Conservation (phyloP, 2,113 vertebrate species). For the Pristiophorus japonicus region DNA sequence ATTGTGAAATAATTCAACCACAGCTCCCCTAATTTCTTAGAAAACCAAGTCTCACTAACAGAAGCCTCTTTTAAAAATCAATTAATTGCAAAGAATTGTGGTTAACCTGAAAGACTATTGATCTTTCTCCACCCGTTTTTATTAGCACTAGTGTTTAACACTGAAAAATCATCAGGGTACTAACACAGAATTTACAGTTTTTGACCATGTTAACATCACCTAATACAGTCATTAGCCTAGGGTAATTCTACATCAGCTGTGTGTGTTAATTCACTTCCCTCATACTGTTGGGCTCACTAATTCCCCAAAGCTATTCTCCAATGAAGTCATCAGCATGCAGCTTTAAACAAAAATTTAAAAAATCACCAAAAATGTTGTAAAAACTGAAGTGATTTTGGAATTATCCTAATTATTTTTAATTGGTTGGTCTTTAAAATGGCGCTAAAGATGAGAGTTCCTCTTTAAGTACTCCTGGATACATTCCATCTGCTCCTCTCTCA, state of each 20-base stretch:
- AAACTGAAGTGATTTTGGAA: not conserved
- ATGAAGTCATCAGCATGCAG: not conserved
- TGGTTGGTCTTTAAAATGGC: not conserved
- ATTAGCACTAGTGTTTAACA: not conserved
- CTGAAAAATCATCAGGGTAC: not conserved
- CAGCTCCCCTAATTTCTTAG: not conserved
- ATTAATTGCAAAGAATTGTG: not conserved
- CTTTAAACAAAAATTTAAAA: not conserved
- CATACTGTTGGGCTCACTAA: not conserved
- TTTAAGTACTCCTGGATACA: not conserved
- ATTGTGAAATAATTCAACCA: slow-evolving; percentile 17
- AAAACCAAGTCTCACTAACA: not conserved
- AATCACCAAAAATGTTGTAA: not conserved
- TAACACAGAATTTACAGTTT: not conserved
- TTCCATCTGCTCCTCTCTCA: not conserved
- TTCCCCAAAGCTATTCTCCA: not conserved
- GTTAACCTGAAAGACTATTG: not conserved
- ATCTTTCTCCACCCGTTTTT: not conserved
- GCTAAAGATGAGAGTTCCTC: not conserved
- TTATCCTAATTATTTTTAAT: not conserved
- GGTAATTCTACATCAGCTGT: not conserved
- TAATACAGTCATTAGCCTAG: not conserved
- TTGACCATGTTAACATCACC: not conserved
- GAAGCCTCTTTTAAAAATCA: not conserved
- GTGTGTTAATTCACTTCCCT: not conserved